phyloP scores from a whole-genome alignment of 2,113 vertebrate species.

The Eira barbara region DNA sequence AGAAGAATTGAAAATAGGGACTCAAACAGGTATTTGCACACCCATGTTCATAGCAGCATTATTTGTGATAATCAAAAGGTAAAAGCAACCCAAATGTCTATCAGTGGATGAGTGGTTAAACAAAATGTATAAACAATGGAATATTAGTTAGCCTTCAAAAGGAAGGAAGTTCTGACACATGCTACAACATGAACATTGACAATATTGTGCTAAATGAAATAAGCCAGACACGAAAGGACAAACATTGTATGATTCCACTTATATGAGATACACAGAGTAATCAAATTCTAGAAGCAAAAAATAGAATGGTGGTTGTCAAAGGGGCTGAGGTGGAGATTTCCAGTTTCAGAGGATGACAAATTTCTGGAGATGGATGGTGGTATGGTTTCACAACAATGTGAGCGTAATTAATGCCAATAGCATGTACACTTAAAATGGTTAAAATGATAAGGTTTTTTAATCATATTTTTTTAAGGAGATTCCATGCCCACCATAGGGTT shows the following conservation, averaged over 20 bases:
- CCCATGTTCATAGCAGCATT: not conserved
- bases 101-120: not conserved
- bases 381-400: not conserved
- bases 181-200: not conserved
- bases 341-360: not conserved
- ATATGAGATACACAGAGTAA: not conserved
- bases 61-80: not conserved
- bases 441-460: not conserved
- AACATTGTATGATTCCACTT: not conserved
- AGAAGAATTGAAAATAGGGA: not conserved
- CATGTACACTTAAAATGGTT: not conserved
- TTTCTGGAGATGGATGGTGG: not conserved
- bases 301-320: not conserved
- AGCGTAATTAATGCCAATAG: not conserved
- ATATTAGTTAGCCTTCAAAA: not conserved
- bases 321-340: not conserved
- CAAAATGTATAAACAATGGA: not conserved
- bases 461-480: not conserved
- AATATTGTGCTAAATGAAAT: not conserved
- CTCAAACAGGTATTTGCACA: not conserved
- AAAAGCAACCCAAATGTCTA: not conserved
- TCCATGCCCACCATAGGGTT: not conserved
- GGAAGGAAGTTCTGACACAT: not conserved
- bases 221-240: not conserved
- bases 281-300: not conserved